Evolutionary conservation across 2,888 invertebrate genomes (phyloP).

Genomic region (Xylota sylvarum): DNA sequence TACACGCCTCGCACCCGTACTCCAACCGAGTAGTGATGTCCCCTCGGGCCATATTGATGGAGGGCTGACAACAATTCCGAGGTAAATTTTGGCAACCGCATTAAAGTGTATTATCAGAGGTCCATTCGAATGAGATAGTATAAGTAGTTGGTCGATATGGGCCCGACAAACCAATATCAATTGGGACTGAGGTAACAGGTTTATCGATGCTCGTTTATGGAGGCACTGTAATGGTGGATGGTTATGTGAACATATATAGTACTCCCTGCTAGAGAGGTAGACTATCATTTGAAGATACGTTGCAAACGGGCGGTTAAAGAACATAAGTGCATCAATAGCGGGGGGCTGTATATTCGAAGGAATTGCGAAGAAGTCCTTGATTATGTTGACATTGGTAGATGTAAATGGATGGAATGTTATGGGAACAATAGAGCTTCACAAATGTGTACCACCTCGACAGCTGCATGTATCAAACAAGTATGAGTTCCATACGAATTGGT

Average conservation of each 20-base stretch:
- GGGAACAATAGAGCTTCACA: not conserved
- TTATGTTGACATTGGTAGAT: not conserved
- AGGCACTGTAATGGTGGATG: constrained; percentile 16
- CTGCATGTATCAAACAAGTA: too few species aligned
- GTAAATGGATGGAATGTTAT: not conserved
- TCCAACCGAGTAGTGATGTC: constrained; percentile 3
- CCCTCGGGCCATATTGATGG: constrained; percentile 50
- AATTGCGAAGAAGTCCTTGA: not conserved
- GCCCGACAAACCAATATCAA: constrained; percentile 57
- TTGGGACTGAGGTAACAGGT: constrained; percentile 62
- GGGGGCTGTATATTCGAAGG: too few species aligned
- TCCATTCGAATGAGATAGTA: constrained; percentile 28
- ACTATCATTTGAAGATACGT: not conserved
- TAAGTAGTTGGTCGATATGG: constrained; percentile 27
- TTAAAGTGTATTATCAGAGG: constrained; percentile 72
- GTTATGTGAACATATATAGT: constrained; percentile 3
- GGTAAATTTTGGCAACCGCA: constrained; percentile 74
- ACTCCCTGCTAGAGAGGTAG: not conserved
- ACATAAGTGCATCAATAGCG: too few species aligned
- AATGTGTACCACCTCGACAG: not conserved
- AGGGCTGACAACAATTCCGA: constrained; percentile 68
- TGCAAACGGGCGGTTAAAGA: not conserved
- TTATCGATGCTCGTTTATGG: constrained; percentile 15
- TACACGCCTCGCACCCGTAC: constrained; percentile 63
- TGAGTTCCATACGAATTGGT: too few species aligned